phyloP scores from a whole-genome alignment of 2,888 invertebrate genomes.

The Cheiracanthium punctorium region DNA sequence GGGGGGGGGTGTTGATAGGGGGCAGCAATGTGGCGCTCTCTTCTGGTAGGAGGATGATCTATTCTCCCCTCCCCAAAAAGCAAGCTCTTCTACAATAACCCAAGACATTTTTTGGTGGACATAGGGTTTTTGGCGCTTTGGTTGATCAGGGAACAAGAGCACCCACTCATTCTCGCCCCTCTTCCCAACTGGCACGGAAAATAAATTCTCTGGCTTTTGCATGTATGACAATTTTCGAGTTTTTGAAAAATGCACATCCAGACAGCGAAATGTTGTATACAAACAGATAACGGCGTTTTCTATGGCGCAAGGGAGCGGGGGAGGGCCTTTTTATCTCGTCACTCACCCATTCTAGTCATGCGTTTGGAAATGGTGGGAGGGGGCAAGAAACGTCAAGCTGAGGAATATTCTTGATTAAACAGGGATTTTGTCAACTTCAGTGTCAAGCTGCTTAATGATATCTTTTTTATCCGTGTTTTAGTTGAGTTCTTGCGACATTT shows the following conservation, averaged over 20 bases:
- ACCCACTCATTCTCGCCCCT: conserved; percentile 18
- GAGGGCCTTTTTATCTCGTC: conserved; percentile 63
- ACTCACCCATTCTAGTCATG: conserved; percentile 32
- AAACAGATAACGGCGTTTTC: conserved; percentile 66
- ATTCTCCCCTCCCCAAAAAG: conserved; percentile 23
- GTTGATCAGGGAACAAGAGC: conserved; percentile 58
- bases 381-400: background rate
- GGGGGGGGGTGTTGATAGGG: background rate
- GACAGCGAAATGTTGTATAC: conserved; percentile 66
- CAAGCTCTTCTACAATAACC: conserved; percentile 67
- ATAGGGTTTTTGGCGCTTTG: conserved; percentile 42
- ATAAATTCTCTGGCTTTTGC: conserved; percentile 68
- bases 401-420: background rate
- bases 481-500: too few relatives aligned
- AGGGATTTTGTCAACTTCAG: background rate
- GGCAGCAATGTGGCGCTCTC: conserved; percentile 53
- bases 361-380: conserved; percentile 20
- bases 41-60: conserved; percentile 53
- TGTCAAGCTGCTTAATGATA: background rate
- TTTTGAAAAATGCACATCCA: conserved; percentile 69
- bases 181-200: conserved; percentile 43
- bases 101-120: conserved; percentile 70
- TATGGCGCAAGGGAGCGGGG: too few relatives aligned
- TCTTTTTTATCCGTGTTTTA: too few relatives aligned
- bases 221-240: conserved; percentile 67